phyloP scores from a whole-genome alignment of 2,797 vertebrate species.

The Calcarius lapponicus region DNA sequence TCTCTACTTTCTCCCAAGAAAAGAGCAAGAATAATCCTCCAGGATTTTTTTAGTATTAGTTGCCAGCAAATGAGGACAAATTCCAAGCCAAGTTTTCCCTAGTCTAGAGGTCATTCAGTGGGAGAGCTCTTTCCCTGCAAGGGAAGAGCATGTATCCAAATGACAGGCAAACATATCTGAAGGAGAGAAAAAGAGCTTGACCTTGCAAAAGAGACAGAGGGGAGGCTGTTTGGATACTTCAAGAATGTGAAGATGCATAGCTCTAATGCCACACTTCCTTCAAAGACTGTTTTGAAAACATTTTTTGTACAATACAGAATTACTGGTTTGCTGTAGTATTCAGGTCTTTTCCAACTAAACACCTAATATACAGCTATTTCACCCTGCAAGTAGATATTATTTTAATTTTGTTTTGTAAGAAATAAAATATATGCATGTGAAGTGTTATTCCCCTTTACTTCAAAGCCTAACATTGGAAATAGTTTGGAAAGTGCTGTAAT shows the following conservation, averaged over 20 bases:
- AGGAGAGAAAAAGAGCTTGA: not conserved
- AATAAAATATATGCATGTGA: not conserved
- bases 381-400: not conserved
- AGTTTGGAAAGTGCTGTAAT: not conserved
- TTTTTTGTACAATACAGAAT: not conserved
- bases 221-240: not conserved
- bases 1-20: not conserved
- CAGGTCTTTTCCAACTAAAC: not conserved
- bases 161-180: conserved; percentile 10
- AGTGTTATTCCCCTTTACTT: not conserved
- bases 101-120: not conserved
- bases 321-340: not conserved
- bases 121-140: not conserved
- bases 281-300: not conserved
- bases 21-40: not conserved
- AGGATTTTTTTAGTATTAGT: not conserved
- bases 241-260: not conserved
- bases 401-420: not conserved
- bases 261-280: not conserved
- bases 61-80: not conserved
- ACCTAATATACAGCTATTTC: not conserved
- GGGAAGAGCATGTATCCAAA: conserved; percentile 1
- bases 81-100: not conserved
- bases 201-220: not conserved
- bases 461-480: not conserved